Conservation (phyloP, 1,140 invertebrate species). For the Drosophila sulfurigaster region DNA sequence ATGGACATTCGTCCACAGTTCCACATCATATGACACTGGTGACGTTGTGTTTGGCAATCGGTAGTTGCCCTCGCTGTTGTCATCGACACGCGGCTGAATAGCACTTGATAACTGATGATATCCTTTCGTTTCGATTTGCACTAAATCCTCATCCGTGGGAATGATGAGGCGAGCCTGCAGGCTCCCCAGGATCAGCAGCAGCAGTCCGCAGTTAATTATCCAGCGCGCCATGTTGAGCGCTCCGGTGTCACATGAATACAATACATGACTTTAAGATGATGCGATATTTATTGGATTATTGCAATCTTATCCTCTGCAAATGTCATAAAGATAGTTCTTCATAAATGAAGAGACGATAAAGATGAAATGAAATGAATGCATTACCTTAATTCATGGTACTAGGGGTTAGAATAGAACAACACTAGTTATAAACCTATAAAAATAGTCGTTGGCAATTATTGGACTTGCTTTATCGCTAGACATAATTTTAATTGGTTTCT, state of each 20-base stretch:
- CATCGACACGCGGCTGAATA: constrained; percentile 47
- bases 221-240: constrained; percentile 89
- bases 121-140: constrained; percentile 65
- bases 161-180: constrained; percentile 47
- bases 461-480: constrained; percentile 39
- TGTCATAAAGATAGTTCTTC: constrained; percentile 21
- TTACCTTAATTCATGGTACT: constrained; percentile 5
- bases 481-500: constrained; percentile 14
- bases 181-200: constrained; percentile 48
- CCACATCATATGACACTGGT: constrained; percentile 88
- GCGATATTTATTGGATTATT: constrained; percentile 56
- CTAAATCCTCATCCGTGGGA: constrained; percentile 35
- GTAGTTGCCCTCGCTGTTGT: constrained; percentile 80
- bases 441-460: constrained; percentile 1
- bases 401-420: constrained; percentile 4
- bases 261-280: constrained; percentile 7
- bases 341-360: constrained; percentile 2
- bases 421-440: constrained; percentile 1
- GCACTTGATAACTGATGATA: neutral
- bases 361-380: neutral
- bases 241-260: constrained; percentile 87
- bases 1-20: constrained; percentile 87
- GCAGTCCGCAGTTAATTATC: constrained; percentile 40
- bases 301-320: constrained; percentile 61
- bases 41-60: constrained; percentile 87